Evolutionary conservation across 1,140 invertebrate species (phyloP).

Genomic region (Teleopsis dalmanni): DNA sequence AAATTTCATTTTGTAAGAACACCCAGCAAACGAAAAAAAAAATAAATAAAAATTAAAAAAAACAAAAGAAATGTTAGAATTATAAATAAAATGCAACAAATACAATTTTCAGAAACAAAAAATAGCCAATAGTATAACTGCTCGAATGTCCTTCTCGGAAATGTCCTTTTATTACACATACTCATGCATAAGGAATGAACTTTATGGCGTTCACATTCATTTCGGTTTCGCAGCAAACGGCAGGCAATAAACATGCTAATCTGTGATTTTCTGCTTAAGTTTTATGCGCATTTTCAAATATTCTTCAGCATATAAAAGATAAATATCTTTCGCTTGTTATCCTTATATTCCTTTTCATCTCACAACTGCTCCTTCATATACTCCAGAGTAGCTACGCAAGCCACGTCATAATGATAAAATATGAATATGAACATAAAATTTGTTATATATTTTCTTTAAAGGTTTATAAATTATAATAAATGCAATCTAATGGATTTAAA

Average conservation of each 20-base stretch:
- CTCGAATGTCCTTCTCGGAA: not conserved
- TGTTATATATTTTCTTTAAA: no score
- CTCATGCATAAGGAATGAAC: not conserved
- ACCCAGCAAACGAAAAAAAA: not conserved
- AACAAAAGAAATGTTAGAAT: not conserved
- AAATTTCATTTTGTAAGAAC: constrained; percentile 1
- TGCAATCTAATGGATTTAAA: no score
- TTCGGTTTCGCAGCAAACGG: not conserved
- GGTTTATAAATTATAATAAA: no score
- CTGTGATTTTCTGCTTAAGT: constrained; percentile 8
- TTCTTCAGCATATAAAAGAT: not conserved
- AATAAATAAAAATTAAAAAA: not conserved
- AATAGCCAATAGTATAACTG: not conserved
- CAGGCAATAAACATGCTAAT: constrained; percentile 9
- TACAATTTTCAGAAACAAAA: constrained; percentile 4
- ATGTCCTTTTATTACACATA: not conserved
- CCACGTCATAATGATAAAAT: constrained; percentile 5
- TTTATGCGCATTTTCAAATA: constrained; percentile 5
- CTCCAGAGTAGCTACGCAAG: not conserved
- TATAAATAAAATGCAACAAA: no score
- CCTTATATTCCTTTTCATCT: no score
- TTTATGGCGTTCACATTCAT: not conserved
- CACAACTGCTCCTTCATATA: no score
- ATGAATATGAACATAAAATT: constrained; percentile 4
- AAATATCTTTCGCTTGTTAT: no score